Evolutionary conservation across 2,888 invertebrate genomes (phyloP).

Genomic region (Lasioglossum oenotherae): DNA sequence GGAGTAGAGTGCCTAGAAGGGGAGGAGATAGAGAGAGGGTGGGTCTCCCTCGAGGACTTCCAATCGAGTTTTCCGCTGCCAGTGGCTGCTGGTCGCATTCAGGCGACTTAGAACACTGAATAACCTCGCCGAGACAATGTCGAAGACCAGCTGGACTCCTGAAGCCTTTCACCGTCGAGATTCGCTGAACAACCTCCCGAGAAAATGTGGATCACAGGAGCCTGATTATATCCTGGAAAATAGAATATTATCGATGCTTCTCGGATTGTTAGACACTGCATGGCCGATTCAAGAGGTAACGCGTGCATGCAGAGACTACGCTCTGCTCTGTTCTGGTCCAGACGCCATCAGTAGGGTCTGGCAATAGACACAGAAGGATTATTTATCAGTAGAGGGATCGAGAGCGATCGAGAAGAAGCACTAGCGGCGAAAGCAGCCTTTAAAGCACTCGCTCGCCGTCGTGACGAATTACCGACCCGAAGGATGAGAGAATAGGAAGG

Average conservation of each 20-base stretch:
- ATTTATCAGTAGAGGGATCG: background rate
- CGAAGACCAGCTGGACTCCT: conserved; percentile 17
- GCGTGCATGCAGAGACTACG: background rate
- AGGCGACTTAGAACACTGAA: conserved; percentile 46
- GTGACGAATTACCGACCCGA: conserved; percentile 34
- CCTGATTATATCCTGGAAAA: background rate
- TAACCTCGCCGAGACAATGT: conserved; percentile 47
- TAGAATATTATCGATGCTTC: background rate
- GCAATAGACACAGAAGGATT: background rate
- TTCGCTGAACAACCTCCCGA: background rate
- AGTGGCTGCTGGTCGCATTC: conserved; percentile 40
- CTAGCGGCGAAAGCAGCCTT: conserved; percentile 27
- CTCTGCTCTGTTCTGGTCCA: background rate
- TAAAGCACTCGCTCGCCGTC: conserved; percentile 13
- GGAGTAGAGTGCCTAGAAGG: conserved; percentile 30
- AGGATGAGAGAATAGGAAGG: background rate
- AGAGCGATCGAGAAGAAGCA: conserved; percentile 7
- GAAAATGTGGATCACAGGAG: background rate
- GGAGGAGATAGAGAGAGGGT: conserved; percentile 18
- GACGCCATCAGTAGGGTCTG: background rate
- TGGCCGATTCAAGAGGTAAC: background rate
- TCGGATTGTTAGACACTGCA: background rate
- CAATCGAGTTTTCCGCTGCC: conserved; percentile 67
- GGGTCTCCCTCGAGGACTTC: conserved; percentile 51
- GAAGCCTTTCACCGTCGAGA: background rate